Base-by-base conservation (phyloP, 2,797 vertebrate species). In the Chiloscyllium punctatum region DNA sequence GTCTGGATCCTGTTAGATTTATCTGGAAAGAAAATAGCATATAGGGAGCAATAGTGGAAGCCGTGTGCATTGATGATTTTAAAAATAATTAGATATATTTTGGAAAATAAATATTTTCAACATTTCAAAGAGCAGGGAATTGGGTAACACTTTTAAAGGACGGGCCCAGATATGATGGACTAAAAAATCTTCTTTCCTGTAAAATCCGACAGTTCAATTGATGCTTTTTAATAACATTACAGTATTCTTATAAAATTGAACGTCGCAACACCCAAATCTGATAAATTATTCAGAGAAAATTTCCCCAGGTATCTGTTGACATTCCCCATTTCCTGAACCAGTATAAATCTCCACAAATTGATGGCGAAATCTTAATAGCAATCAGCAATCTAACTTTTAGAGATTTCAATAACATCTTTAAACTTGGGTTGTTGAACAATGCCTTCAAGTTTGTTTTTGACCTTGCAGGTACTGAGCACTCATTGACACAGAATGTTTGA, bases 381-480 rank as follows among this genome's bases (percentile, higher is more conserved):
- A 74, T 95, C n/a, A 71, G 21, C 92, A 94, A 48, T 94, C 71
- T 91, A 57, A 23, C 16, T 33, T 77, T 74, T 95, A 30, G 51
- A 95, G 42, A 7, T 9, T 57, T n/a, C 53, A 71, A 77, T 77
- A 95, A 77, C 71, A 95, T 51, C 71, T 74, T 53, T 72, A 74
- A 51, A 77, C 94, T 51, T 27, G 71, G 48, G 69, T 74, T 48
- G 51, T 72, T 94, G 53, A 57, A 77, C 18, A 95, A 95, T 25
- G 48, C 42, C 94, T 48, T 94, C 3, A 94, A 68, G 94, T 95
- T 53, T 95, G 4, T 74, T 95, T 48, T 77, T 77, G 94, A 77
- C 71, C 48, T 95, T 95, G 27, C 71, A 95, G n/a, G 71, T n/a
- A 42, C 42, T n/a, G 71, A 74, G n/a, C 27, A 1, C 7, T 4